A percentile compares a stretch with the other conserved stretches of the same genome.
Evolutionary conservation across 2,888 invertebrate genomes (phyloP).

Genomic region (Neoaliturus tenellus): DNA sequence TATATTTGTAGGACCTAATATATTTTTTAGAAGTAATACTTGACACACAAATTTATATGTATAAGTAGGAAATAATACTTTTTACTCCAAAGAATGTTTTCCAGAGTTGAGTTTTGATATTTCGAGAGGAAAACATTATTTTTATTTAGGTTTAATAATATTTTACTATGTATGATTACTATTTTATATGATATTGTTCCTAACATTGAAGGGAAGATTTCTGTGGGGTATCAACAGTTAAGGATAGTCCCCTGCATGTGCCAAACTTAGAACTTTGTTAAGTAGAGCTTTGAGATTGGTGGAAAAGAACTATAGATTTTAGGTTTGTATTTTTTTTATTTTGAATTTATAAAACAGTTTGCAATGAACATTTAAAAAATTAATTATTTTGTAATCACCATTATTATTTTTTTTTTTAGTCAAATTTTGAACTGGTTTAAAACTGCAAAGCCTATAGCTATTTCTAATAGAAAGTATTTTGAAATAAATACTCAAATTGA

Average conservation of each 20-base stretch:
- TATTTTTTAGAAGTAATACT: background rate
- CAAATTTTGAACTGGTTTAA: no score
- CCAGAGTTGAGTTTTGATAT: background rate
- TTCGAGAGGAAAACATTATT: background rate
- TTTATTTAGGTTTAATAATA: background rate
- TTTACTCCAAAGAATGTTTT: conserved; percentile 29
- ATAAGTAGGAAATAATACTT: background rate
- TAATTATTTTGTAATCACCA: background rate
- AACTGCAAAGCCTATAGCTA: no score
- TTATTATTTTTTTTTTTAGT: no score
- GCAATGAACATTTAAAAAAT: background rate
- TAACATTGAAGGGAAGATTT: background rate
- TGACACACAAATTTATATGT: conserved; percentile 5
- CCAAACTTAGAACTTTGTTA: conserved; percentile 42
- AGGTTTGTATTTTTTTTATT: no score
- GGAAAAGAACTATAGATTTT: background rate
- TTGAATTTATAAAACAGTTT: background rate
- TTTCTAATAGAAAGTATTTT: no score
- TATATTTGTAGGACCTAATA: background rate
- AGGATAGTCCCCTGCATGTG: conserved; percentile 44
- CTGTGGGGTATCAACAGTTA: background rate
- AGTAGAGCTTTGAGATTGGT: conserved; percentile 34
- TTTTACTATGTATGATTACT: background rate
- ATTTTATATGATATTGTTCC: background rate
- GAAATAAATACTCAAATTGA: no score